Evolutionary conservation across 2,797 vertebrate species (phyloP), one percentile per base, ranked within the genome.

Genomic region (Microchirus variegatus): DNA sequence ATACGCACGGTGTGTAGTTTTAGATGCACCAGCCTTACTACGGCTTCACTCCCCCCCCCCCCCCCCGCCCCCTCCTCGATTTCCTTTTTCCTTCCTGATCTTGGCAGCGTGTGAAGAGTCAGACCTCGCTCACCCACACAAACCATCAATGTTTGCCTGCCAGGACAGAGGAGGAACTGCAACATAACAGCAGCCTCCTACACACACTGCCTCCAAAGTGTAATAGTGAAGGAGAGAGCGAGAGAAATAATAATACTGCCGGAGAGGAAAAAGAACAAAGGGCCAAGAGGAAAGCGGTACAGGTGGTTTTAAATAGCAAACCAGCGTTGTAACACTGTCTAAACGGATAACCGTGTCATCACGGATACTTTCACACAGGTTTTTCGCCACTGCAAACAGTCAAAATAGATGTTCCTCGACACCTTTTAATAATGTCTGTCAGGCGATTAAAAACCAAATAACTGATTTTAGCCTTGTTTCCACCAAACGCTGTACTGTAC

Each of bases 101-200:
- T 72, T 78, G 63, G 76, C 53, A 60, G 63, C 67, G 57, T 69
- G 76, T 73, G 55, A 73, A 55, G 73, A 78, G 69, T 75, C 69
- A 70, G 62, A 76, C 53, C 46, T 65, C 43, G 65, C 65, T 73
- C 70, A 51, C 59, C 63, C 78, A 74, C 73, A 79, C 63, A 81
- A 60, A 78, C 63, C 59, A 63, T 56, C 69, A 63, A 66, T 70
- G 62, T 78, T 80, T 73, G 57, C 58, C 74, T 80, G 63, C 75
- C 73, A 80, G 68, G 40, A 65, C 58, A 44, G 46, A 74, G 70
- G 69, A 63, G 64, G 54, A 75, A 70, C 73, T 48, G 66, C 48
- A 74, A 63, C 68, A 59, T 75, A 75, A 77, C 65, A 64, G 64
- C 61, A 75, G 48, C 71, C 52, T 76, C 84, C 70, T 64, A 76